Percentiles rank a stretch among this genome's conserved stretches.
These are phyloP conservation scores for Tupaia tana DNA, from an alignment of 2,113 vertebrate genomes.

Conservation along the genomic window DNA sequence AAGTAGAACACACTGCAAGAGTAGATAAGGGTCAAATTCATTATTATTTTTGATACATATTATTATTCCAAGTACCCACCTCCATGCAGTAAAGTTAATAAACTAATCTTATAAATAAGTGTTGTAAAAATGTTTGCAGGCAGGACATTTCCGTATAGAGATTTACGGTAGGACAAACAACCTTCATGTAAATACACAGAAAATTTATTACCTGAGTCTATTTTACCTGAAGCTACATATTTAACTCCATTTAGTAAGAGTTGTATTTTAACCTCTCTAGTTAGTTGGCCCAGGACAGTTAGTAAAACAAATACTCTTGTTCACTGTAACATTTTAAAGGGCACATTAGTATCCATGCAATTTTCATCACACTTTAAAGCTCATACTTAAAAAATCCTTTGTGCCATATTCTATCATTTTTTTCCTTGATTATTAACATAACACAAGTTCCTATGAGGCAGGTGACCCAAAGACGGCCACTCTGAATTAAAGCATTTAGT, in stretches of 20 bases:
- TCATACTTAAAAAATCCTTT: not conserved
- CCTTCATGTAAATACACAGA: constrained; percentile 76
- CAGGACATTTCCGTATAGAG: constrained; percentile 78
- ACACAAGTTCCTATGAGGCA: not conserved
- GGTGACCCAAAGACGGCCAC: constrained; percentile 41
- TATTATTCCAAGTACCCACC: constrained; percentile 83
- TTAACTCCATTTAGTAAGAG: constrained; percentile 75
- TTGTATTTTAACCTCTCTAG: constrained; percentile 70
- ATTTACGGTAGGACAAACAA: constrained; percentile 75
- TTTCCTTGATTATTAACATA: not conserved
- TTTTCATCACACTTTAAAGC: not conserved
- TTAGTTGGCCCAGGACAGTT: not conserved
- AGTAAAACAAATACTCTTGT: not conserved
- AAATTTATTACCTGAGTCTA: constrained; percentile 80
- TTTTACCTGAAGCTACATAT: constrained; percentile 76
- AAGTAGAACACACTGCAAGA: constrained; percentile 77
- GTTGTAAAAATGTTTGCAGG: constrained; percentile 85
- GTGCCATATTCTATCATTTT: not conserved
- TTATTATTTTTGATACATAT: constrained; percentile 84
- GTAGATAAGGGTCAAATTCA: constrained; percentile 86
- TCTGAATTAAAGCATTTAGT: constrained; percentile 51
- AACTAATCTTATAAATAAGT: constrained; percentile 85
- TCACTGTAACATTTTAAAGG: not conserved
- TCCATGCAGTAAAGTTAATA: constrained; percentile 83
- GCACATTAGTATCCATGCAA: not conserved